Base-by-base conservation (phyloP, 2,888 invertebrate genomes). In the Caenorhabditis wallacei region DNA sequence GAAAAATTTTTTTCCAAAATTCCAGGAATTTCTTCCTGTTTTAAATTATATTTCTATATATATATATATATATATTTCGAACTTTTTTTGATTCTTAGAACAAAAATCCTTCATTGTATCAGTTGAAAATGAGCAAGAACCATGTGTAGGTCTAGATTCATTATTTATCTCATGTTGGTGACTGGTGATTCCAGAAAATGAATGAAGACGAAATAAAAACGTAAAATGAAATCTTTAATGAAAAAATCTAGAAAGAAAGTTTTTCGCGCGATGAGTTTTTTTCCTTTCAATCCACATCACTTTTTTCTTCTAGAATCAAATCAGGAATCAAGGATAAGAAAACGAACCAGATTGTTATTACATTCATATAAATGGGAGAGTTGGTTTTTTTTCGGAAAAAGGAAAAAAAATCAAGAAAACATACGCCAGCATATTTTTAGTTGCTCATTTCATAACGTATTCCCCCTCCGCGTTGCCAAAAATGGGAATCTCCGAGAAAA, bases 391-490 rank as follows among this genome's bases (percentile, higher is more conserved):
- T 57, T 59, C n/a, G 40, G 35, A 40, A 40, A 22, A 20, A 40
- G 16, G 56, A 56, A 70, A 37, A 70, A 70, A 59, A 57, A 57
- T 46, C 26, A 56, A 64, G 53, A 56, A 64, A 74, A 56, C 64
- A 64, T 53, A 69, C 69, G 63, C 53, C 20, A 48, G 26, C 26
- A 64, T 74, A 64, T 74, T 74, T 56, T 63, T 74, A 72, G 63
- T 40, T 26, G 46, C 26, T 35, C n/a, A 24, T 26, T 63, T 64
- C 72, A 74, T 74, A 54, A 56, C 18, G 64, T 56, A 74, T 74
- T 63, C 72, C 64, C 72, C 63, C 63, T 64, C 72, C 72, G 72
- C 63, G 40, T 46, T 20, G 63, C 63, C 63, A 48, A 59, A 70
- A 70, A 57, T 43, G 18, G 54, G 7, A 74, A 48, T 71, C 71